Evolutionary conservation across 2,888 invertebrate species (phyloP), one percentile per base, ranked within the genome.

Genomic region (Pristionchus arcanus): DNA sequence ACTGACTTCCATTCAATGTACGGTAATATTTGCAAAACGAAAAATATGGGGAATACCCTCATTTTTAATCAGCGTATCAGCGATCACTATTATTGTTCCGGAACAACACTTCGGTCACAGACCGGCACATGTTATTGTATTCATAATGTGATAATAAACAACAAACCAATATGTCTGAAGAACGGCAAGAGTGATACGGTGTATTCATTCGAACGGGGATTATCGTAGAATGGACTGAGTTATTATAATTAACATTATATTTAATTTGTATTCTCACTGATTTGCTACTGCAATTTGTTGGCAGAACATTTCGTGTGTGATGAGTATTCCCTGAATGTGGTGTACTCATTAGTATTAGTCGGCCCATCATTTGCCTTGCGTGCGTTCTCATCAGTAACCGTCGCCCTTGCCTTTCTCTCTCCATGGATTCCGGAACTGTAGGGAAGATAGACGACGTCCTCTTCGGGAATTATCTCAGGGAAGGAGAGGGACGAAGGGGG

Each of bases 401-500:
- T 77, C 77, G 77, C 11, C 21, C 86, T 90, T 55, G 90, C 91
- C 68, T 92, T 92, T 49, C 91, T 49, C 25, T 90, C 90, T 84
- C 91, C 91, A 21, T 92, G 91, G 83, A 92, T 92, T 19, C 91
- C 91, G 66, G 91, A 91, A 21, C 90, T 91, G 77, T 91, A 92
- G 0, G 91, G 91, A 0, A 92, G 81, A 81, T 91, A 91, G 2
- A 91, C 91, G 59, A 91, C 90, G 83, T 92, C 91, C 16, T 68
- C 86, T 34, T 91, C 91, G n/a, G 91, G 91, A 77, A 90, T 86
- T n/a, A 92, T 92, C 28, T 86, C 49, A 0, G 90, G 91, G 31
- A 90, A 87, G 19, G 90, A 89, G 13, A 90, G 42, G 34, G 63
- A 66, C 5, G 86, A 66, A 4, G 34, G 25, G 16, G 49, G 49